Evolutionary conservation across 2,888 invertebrate genomes (phyloP).

Genomic region (Melanostoma mellinum): DNA sequence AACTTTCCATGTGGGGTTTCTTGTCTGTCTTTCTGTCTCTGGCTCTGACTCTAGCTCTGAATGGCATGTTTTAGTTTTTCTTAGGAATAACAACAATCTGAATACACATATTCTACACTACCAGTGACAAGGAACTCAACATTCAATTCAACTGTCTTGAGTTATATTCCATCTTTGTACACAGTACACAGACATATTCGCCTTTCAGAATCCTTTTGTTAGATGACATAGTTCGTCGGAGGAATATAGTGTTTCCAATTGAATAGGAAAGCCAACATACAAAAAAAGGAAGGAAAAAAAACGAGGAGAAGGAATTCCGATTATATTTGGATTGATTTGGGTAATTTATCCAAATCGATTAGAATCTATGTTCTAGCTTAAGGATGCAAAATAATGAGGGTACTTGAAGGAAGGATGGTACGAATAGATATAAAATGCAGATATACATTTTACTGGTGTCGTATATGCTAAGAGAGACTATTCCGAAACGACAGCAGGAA

Average conservation of each 20-base stretch:
- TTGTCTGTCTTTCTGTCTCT: constrained; percentile 21
- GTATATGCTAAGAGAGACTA: too few species aligned
- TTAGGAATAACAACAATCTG: constrained; percentile 32
- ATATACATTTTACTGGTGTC: constrained; percentile 8
- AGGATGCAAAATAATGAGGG: constrained; percentile 68
- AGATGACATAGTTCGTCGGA: constrained; percentile 46
- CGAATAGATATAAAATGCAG: constrained; percentile 29
- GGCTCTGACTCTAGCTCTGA: neutral
- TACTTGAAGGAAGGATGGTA: constrained; percentile 41
- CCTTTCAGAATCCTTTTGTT: constrained; percentile 33
- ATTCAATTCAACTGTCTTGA: constrained; percentile 37
- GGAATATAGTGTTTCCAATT: constrained; percentile 34
- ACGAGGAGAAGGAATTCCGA: constrained; percentile 43
- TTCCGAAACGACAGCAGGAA: constrained; percentile 1
- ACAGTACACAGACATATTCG: neutral
- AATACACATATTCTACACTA: constrained; percentile 8
- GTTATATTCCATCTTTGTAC: constrained; percentile 23
- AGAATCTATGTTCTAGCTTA: constrained; percentile 64
- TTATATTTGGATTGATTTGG: constrained; percentile 69
- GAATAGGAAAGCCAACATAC: neutral
- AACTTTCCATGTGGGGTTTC: neutral
- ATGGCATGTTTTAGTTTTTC: constrained; percentile 31
- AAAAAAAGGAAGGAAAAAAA: neutral
- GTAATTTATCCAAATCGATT: constrained; percentile 68
- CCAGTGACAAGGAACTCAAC: constrained; percentile 47